Conservation (phyloP, 2,888 invertebrate species). For the Acanthopleura granulata region DNA sequence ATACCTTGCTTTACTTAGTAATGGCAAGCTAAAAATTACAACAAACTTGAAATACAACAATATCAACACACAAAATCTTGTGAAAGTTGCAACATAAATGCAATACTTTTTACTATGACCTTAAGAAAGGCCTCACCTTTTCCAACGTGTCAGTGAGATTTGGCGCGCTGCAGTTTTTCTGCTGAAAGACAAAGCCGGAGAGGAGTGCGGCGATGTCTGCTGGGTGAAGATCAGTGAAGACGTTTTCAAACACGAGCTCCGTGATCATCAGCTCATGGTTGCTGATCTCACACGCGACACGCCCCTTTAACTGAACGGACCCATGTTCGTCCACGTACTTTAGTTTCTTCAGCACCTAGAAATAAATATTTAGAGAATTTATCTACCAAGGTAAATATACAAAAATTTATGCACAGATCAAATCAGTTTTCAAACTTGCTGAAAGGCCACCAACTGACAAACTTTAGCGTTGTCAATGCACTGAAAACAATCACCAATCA, state of each 20-base stretch:
- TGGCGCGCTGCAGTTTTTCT: constrained; percentile 75
- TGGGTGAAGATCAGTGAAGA: constrained; percentile 86
- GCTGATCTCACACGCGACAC: constrained; percentile 89
- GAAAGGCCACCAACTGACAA: neutral
- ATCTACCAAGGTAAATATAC: neutral
- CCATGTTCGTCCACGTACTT: constrained; percentile 83
- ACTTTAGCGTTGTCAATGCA: neutral
- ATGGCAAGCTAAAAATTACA: too few species aligned
- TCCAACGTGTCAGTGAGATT: constrained; percentile 75
- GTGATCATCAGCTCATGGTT: constrained; percentile 88
- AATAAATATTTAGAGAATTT: constrained; percentile 6
- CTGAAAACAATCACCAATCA: constrained; percentile 22
- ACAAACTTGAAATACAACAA: too few species aligned
- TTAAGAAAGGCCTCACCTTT: constrained; percentile 67
- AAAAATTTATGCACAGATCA: too few species aligned
- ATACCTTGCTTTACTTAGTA: too few species aligned
- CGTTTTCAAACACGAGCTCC: constrained; percentile 91
- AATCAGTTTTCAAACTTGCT: too few species aligned
- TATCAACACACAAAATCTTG: too few species aligned
- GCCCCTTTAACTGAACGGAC: constrained; percentile 77
- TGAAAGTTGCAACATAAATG: too few species aligned
- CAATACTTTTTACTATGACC: too few species aligned
- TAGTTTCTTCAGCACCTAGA: constrained; percentile 77
- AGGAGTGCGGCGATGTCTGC: constrained; percentile 94
- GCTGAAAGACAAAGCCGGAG: constrained; percentile 93